These are phyloP conservation scores for Rattus rattus DNA, from an alignment of 2,113 vertebrate genomes.

Conservation along the genomic window DNA sequence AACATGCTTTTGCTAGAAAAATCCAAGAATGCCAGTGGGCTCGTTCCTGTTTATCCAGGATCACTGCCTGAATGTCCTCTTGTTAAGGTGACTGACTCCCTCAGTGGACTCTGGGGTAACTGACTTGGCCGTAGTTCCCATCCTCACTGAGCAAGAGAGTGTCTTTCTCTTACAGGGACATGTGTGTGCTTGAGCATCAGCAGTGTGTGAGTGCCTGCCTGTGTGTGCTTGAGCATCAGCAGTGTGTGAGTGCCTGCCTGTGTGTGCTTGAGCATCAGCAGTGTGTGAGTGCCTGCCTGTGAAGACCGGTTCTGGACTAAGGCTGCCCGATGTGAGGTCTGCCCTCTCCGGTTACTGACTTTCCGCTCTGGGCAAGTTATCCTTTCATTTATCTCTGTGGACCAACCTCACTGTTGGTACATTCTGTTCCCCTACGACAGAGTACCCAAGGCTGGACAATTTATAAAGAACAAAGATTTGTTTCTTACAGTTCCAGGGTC, in stretches of 20 bases:
- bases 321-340: neutral
- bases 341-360: neutral
- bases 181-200: neutral
- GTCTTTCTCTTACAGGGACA: neutral
- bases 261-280: neutral
- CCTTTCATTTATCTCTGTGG: neutral
- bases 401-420: too few relatives aligned
- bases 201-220: too few relatives aligned
- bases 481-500: neutral
- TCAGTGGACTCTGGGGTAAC: neutral
- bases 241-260: neutral
- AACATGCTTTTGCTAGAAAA: conserved; percentile 37
- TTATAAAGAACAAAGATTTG: neutral
- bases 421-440: neutral
- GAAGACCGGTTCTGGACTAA: neutral
- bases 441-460: neutral
- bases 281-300: neutral
- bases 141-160: neutral
- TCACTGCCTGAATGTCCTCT: neutral
- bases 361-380: neutral
- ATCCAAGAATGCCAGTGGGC: neutral
- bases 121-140: neutral
- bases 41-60: conserved; percentile 1
- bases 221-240: neutral
- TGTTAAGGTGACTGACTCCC: conserved; percentile 36